Evolutionary conservation across 2,113 vertebrate genomes (phyloP), one percentile per base, ranked within the genome.

Genomic region (Melanerpes formicivorus): DNA sequence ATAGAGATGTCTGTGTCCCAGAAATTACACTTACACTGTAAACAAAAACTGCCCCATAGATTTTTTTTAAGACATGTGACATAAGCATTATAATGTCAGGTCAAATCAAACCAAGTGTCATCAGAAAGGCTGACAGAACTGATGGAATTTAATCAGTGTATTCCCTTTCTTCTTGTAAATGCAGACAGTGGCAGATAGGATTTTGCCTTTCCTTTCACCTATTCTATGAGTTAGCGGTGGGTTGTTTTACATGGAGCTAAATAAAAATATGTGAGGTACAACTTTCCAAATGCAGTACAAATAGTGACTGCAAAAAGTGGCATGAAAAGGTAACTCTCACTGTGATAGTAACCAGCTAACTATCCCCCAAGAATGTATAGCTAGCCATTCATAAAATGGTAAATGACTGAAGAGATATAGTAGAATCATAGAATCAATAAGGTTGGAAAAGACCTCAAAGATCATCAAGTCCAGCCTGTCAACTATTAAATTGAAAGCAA

Each of bases 41-140:
- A 82, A 73, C 79, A 84, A 90, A 92, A 84, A 50, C 37, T 60
- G n/a, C 46, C 34, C 46, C 67, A 84, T 12, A 78, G 87, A 91
- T 65, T 62, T 71, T 76, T 80, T 22, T 50, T 13, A 80, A 84
- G 34, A 73, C 90, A 80, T 6, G 1, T 67, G 59, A 34, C 4
- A 3, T 50, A 22, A 85, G 48, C 64, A 29, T 88, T 82, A 14
- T 80, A 11, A 30, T 94, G 90, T 95, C 87, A 89, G 88, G 87
- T 87, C 74, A 44, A 48, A 95, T 97, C 80, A 75, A 82, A 78
- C 59, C 42, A 44, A 66, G 21, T 78, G 79, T 64, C n/a, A 44
- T 64, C 65, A 74, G n/a, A 84, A 88, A 92, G 73, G 69, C 26
- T 48, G 26, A 52, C 22, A 40, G 26, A 74, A 81, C 22, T 52